Base-by-base conservation (phyloP, 2,113 vertebrate species). In the Scartelaos histophorus region DNA sequence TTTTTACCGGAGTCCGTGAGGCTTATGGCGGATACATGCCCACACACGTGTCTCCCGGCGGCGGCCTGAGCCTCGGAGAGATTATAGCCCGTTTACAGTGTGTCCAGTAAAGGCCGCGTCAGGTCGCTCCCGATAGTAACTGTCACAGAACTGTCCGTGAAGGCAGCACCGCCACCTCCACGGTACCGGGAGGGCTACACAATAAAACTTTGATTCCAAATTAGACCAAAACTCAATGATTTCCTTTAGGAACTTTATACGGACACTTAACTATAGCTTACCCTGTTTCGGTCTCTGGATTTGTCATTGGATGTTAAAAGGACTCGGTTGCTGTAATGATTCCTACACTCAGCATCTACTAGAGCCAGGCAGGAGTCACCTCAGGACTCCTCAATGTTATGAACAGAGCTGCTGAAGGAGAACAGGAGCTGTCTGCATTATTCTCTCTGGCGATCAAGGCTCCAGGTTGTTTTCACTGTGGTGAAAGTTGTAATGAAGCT, bases 51-150 rank as follows among this genome's bases (percentile, higher is more conserved):
- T 51, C 73, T 60, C 24, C 57, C 73, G 79, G 73, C 74, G 65
- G 65, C 67, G 17, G 38, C 78, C 49, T 64, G 61, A 66, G 24
- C 61, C 80, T 70, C 66, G 1, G 61, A 22, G 79, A 69, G 82
- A 85, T 83, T 80, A 82, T 60, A 67, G 35, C 5, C 70, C 73
- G 76, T 76, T 87, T 83, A 58, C 53, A 56, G 78, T 66, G 76
- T 70, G 79, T 78, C 79, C 79, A 73, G 84, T 85, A 84, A 89
- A 90, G 87, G 91, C 89, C 90, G 82, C 71, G 70, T 88, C 74
- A 87, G 88, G 88, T 88, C 79, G 87, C 77, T 87, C 72, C 67
- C 79, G 54, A 80, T 87, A 85, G 82, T 88, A 82, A 87, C 85
- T 87, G 78, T 82, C 73, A 79, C 82, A 77, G 69, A 76, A 67